These are phyloP conservation scores for Erinaceus europaeus DNA, from an alignment of 2,113 vertebrate species.

Conservation along the genomic window DNA sequence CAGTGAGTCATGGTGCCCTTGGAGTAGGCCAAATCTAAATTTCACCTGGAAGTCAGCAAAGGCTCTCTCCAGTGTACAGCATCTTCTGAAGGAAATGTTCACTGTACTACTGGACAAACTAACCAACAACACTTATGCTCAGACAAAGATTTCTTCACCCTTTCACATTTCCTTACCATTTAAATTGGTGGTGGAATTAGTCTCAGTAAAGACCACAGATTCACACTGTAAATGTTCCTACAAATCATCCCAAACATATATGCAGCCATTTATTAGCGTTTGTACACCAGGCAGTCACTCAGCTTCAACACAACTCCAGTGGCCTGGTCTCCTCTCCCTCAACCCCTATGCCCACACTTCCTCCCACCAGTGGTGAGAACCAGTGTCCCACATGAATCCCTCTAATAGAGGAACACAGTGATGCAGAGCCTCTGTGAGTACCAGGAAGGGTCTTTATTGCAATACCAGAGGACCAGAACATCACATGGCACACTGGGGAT, in stretches of 20 bases:
- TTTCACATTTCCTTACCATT: background rate
- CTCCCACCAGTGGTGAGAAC: too few species aligned
- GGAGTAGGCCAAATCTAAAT: background rate
- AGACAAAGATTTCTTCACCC: background rate
- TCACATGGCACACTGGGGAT: too few species aligned
- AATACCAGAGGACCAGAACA: too few species aligned
- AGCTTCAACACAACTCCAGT: too few species aligned
- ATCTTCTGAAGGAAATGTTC: background rate
- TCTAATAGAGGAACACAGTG: too few species aligned
- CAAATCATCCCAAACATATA: background rate
- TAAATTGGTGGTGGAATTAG: conserved; percentile 15
- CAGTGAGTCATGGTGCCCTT: background rate
- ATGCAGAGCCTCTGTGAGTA: too few species aligned
- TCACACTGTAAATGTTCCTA: background rate
- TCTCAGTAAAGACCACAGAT: background rate
- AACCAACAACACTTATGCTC: conserved; percentile 37
- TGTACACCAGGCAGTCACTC: background rate
- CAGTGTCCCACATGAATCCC: too few species aligned
- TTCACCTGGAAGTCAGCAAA: conserved; percentile 38
- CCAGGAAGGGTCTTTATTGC: too few species aligned
- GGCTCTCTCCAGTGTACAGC: background rate
- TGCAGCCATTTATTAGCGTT: background rate
- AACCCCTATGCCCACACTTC: too few species aligned
- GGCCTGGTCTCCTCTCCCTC: too few species aligned
- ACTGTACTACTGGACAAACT: background rate